Base-by-base conservation (phyloP, 2,888 invertebrate species). In the Cremastobaeus sp. region DNA sequence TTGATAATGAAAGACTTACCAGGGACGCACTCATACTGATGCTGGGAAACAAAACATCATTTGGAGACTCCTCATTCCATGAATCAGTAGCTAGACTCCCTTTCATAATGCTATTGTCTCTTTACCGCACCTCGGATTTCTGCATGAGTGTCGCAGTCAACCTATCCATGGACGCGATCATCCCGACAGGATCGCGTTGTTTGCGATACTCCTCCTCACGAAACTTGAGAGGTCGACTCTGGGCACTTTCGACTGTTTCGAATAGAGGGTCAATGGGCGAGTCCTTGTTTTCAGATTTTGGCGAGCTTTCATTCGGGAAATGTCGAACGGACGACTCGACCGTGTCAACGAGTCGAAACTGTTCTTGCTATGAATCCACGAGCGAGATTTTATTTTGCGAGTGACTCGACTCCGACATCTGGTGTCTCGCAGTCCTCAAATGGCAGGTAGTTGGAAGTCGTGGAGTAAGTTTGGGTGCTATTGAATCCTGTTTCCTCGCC, bases 51-150 rank as follows among this genome's bases (percentile, higher is more conserved):
- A 94, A 94, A 25, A 94, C 89, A 83, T 94, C 94, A 84, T 94
- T 94, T 0, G 93, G 93, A 0, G 93, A 92, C 84, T 94, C 93
- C 59, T 95, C 95, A 81, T 93, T 94, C 95, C 95, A 95, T 0
- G 94, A 94, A 83, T 94, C 94, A 12, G 90, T 89, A 0, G 84
- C 74, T 17, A 83, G 78, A 80, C 89, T 86, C 74, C 89, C 83
- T 43, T 88, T 88, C 88, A 88, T 86, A 8, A 83, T 71, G 8
- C 76, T 77, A 55, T 21, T 86, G 85, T 15, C 89, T 4, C 89
- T 84, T 81, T 89, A 88, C 0, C 90, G 89, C 75, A 92, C 91
- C 74, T 91, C 91, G 0, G 92, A 91, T 47, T 92, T 92, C 0
- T 91, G 91, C 0, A 92, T 91, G 37, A 92, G 87, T 76, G 92